Conservation (phyloP, 35 echinoderm and acorn worm genomes). For the Lytechinus variegatus region DNA sequence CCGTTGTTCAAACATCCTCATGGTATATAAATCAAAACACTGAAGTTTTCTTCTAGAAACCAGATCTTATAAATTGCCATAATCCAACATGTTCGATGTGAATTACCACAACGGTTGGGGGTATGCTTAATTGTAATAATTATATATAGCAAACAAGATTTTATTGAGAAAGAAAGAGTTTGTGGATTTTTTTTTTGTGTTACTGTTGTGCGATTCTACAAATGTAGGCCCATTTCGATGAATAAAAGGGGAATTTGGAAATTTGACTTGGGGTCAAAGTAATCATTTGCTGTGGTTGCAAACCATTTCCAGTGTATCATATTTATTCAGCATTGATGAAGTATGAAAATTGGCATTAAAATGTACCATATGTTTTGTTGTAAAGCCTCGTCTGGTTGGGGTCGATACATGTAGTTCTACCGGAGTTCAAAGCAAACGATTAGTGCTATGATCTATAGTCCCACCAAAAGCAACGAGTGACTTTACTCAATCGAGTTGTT, state of each 20-base stretch:
- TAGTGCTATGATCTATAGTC: not conserved
- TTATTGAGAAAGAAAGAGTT: conserved; percentile 35
- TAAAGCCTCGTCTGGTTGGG: not conserved
- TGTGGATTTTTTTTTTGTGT: not conserved
- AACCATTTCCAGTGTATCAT: not conserved
- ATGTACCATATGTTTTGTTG: not conserved
- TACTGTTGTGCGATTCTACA: not conserved
- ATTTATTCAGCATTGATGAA: not conserved
- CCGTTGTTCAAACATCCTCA: not conserved
- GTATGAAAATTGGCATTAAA: not conserved
- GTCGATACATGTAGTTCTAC: not conserved
- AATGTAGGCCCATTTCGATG: not conserved
- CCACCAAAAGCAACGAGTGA: not conserved
- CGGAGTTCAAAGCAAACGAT: not conserved
- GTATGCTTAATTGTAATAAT: conserved; percentile 20
- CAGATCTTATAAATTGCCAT: not conserved
- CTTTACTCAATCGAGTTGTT: not conserved
- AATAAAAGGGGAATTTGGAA: not conserved
- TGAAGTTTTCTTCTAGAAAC: not conserved
- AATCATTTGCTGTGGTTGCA: not conserved
- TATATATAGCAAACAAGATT: conserved; percentile 45
- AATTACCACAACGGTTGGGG: not conserved
- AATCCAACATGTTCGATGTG: not conserved
- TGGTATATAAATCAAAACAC: not conserved
- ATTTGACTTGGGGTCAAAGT: not conserved